These are phyloP conservation scores for Podarcis muralis DNA, from an alignment of 2,113 vertebrate genomes.

Conservation along the genomic window DNA sequence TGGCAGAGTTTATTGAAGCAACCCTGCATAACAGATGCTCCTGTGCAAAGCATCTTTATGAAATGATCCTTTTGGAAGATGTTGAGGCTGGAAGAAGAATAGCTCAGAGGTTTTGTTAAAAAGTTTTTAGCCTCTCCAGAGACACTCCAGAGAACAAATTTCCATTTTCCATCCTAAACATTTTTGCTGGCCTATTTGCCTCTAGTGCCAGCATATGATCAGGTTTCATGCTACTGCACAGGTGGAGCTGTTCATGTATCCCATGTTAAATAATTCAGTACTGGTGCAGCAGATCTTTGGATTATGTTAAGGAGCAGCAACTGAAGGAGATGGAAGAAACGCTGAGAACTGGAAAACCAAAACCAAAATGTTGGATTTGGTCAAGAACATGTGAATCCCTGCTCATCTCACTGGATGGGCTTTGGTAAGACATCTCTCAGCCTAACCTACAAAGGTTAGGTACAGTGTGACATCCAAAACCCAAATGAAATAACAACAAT, in stretches of 20 bases:
- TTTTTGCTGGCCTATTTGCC: not conserved
- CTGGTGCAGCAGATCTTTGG: too few species aligned
- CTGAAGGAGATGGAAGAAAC: not conserved
- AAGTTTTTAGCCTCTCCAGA: conserved; percentile 21
- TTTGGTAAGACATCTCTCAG: not conserved
- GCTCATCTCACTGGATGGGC: not conserved
- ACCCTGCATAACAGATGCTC: conserved; percentile 10
- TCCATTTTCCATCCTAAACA: not conserved
- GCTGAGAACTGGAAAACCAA: not conserved
- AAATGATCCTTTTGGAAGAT: conserved; percentile 24
- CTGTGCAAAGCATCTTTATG: conserved; percentile 34
- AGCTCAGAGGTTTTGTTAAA: not conserved
- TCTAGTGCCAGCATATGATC: not conserved
- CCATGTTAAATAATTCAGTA: not conserved
- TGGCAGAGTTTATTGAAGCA: conserved; percentile 26
- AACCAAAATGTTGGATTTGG: not conserved
- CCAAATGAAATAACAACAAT: not conserved
- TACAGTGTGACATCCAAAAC: not conserved
- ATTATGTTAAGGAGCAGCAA: not conserved
- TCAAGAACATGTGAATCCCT: not conserved
- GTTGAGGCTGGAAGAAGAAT: conserved; percentile 13
- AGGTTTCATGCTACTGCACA: not conserved
- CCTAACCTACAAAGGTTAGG: not conserved
- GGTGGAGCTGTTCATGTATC: not conserved
- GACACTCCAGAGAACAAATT: not conserved